Evolutionary conservation across 2,113 vertebrate genomes (phyloP).

Genomic region (Cheirogaleus medius): DNA sequence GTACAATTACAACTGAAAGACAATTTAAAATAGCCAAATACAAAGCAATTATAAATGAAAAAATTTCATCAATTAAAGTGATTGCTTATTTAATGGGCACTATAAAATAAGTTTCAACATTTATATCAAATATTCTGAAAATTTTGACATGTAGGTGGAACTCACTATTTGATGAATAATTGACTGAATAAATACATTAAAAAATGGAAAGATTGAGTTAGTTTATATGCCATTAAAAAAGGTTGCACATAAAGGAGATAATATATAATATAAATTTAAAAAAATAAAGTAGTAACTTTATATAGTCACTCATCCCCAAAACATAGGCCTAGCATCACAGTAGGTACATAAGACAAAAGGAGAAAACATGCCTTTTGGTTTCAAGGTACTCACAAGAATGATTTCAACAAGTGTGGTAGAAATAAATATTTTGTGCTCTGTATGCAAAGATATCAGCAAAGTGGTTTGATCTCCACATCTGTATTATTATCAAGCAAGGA

Average conservation of each 20-base stretch:
- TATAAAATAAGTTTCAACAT: background rate
- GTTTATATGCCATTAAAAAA: background rate
- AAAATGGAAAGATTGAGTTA: background rate
- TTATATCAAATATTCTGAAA: background rate
- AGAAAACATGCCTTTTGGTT: background rate
- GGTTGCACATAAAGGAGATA: background rate
- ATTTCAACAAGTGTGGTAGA: no score
- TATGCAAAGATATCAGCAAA: no score
- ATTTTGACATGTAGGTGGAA: background rate
- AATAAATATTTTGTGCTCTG: no score
- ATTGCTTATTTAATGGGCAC: background rate
- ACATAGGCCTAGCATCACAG: background rate
- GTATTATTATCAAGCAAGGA: no score
- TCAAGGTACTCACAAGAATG: background rate
- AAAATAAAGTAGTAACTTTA: background rate
- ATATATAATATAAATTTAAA: background rate
- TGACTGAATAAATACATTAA: background rate
- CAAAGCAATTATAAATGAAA: background rate
- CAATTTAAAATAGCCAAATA: background rate
- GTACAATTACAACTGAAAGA: background rate
- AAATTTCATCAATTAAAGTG: background rate
- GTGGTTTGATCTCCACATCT: no score
- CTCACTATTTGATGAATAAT: background rate
- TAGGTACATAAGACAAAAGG: background rate
- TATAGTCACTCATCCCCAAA: background rate